Conservation (phyloP, 2,113 vertebrate genomes). For the Polypterus senegalus region DNA sequence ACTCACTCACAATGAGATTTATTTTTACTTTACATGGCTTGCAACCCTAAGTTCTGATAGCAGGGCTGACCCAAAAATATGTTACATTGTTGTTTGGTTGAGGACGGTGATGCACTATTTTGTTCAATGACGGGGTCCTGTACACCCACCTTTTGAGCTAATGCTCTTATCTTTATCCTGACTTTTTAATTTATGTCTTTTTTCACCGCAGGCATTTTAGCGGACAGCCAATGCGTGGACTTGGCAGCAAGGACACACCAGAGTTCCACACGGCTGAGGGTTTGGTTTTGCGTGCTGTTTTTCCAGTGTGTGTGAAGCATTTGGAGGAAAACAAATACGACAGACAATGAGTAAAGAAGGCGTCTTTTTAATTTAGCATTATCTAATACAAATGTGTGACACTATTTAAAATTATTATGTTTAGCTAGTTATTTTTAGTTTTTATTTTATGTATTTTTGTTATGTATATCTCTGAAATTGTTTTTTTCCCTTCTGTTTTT, state of each 20-base stretch:
- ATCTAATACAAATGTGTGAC: slow-evolving; percentile 68
- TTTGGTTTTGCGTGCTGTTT: slow-evolving; percentile 49
- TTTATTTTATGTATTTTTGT: slow-evolving; percentile 44
- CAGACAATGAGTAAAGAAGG: slow-evolving; percentile 32
- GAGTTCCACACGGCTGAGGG: slow-evolving; percentile 16
- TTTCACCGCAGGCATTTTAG: slow-evolving; percentile 38
- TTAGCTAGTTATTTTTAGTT: slow-evolving; percentile 49
- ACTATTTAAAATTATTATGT: slow-evolving; percentile 70
- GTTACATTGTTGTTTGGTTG: too few species aligned
- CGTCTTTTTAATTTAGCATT: slow-evolving; percentile 64
- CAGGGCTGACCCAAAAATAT: too few species aligned
- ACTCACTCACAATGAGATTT: too few species aligned
- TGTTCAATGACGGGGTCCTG: too few species aligned
- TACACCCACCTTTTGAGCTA: not conserved
- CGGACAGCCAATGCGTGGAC: slow-evolving; percentile 47
- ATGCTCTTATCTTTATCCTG: not conserved
- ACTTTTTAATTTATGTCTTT: slow-evolving; percentile 17
- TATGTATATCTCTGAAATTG: slow-evolving; percentile 47
- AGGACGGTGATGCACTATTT: too few species aligned
- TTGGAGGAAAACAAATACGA: slow-evolving; percentile 24
- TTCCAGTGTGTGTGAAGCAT: slow-evolving; percentile 30
- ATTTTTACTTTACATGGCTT: too few species aligned
- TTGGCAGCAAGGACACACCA: slow-evolving; percentile 29
- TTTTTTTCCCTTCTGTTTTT: slow-evolving; percentile 17
- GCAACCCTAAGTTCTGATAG: too few species aligned